A percentile compares a stretch with the other conserved stretches of the same genome.
These are phyloP conservation scores for Ennomos fuscantarius DNA, from an alignment of 2,888 invertebrate genomes.

Conservation along the genomic window DNA sequence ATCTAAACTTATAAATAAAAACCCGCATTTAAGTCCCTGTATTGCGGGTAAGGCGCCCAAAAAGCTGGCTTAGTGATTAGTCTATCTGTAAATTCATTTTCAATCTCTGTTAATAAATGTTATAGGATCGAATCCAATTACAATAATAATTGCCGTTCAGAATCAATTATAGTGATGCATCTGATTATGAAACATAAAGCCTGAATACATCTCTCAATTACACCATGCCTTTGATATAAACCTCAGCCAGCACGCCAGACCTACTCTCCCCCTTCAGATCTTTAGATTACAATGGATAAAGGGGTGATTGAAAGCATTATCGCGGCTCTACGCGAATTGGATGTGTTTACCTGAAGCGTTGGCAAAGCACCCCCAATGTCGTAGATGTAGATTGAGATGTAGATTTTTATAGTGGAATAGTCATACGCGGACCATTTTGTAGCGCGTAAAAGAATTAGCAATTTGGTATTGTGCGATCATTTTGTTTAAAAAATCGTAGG, in stretches of 20 bases:
- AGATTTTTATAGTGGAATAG: slow-evolving; percentile 44
- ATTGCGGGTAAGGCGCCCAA: too few species aligned
- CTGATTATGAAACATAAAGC: slow-evolving; percentile 65
- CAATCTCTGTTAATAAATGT: too few species aligned
- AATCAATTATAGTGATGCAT: slow-evolving; percentile 59
- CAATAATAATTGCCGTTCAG: slow-evolving; percentile 35
- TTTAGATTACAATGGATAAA: slow-evolving; percentile 63
- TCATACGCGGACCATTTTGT: slow-evolving; percentile 1
- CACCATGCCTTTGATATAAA: slow-evolving; percentile 54
- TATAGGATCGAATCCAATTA: slow-evolving; percentile 6
- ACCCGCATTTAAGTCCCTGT: too few species aligned
- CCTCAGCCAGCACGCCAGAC: slow-evolving; percentile 49
- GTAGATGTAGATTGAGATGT: slow-evolving; percentile 37
- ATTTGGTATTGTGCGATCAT: too few species aligned
- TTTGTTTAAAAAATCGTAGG: too few species aligned
- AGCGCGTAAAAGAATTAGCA: too few species aligned
- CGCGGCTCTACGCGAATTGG: slow-evolving; percentile 60
- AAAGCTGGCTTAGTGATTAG: too few species aligned
- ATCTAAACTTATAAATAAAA: too few species aligned
- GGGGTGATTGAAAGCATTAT: slow-evolving; percentile 65
- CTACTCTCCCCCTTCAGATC: slow-evolving; percentile 50
- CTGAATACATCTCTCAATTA: slow-evolving; percentile 54
- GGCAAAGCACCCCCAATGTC: slow-evolving; percentile 61
- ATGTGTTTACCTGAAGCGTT: slow-evolving; percentile 71
- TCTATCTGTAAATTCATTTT: too few species aligned